phyloP scores from a whole-genome alignment of 2,888 invertebrate species.

The Anaspis maculata region DNA sequence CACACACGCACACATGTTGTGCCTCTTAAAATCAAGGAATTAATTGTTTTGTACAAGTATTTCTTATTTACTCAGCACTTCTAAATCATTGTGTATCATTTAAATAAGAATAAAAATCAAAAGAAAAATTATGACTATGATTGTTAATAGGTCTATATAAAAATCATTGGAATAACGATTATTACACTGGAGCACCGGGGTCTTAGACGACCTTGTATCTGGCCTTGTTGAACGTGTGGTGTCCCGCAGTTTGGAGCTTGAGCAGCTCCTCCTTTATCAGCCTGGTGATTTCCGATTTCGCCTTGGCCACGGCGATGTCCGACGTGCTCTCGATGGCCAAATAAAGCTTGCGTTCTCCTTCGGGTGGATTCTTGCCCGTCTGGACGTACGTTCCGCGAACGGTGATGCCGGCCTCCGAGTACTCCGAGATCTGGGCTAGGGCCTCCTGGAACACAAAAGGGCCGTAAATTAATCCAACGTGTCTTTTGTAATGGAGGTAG shows the following conservation, averaged over 20 bases:
- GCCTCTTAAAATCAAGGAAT: too few species aligned
- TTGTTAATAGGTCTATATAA: slow-evolving; percentile 1
- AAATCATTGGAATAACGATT: slow-evolving; percentile 2
- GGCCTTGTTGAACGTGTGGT: slow-evolving; percentile 83
- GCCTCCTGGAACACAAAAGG: slow-evolving; percentile 65
- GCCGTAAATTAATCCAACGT: slow-evolving; percentile 1
- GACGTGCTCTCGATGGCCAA: slow-evolving; percentile 98
- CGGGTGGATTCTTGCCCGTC: slow-evolving; percentile 80
- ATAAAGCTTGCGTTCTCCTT: slow-evolving; percentile 92
- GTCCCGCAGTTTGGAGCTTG: slow-evolving; percentile 78
- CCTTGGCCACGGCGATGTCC: slow-evolving; percentile 91
- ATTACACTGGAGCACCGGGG: neutral
- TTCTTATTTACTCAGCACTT: neutral
- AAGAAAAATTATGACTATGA: neutral
- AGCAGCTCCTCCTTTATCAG: slow-evolving; percentile 97
- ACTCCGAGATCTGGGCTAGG: slow-evolving; percentile 94
- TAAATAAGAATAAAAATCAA: neutral
- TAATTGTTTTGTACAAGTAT: neutral
- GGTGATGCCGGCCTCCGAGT: slow-evolving; percentile 97
- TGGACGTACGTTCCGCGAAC: slow-evolving; percentile 96
- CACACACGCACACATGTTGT: too few species aligned
- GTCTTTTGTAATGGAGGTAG: too few species aligned
- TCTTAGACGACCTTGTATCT: slow-evolving; percentile 84
- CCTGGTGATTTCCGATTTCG: slow-evolving; percentile 93
- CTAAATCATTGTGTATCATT: neutral